Percentiles rank a stretch among this genome's conserved stretches.
Evolutionary conservation across 2,113 vertebrate genomes (phyloP).

Genomic region (Tyto alba): DNA sequence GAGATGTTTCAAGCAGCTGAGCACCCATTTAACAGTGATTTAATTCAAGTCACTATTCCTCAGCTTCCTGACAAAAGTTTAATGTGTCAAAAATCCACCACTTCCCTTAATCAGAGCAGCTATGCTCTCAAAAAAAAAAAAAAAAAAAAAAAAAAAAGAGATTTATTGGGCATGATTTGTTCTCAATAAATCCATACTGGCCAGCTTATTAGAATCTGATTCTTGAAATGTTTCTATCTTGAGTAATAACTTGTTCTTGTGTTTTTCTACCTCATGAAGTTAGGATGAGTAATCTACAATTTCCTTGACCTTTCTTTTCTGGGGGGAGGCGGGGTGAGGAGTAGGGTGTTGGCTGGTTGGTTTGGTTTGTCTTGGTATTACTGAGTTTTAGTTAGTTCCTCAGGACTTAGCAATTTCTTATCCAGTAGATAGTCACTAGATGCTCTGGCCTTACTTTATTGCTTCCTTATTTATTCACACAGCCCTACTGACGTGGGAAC

Average conservation of each 20-base stretch:
- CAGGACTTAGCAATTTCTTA: neutral
- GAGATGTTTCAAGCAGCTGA: neutral
- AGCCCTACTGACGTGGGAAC: neutral
- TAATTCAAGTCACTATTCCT: neutral
- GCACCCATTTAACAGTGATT: neutral
- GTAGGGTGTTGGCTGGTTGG: neutral
- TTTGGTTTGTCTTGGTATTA: neutral
- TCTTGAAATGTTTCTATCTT: neutral
- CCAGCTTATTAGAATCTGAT: neutral
- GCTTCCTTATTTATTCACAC: neutral
- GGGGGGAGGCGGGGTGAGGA: rapidly evolving
- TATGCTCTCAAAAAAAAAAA: neutral
- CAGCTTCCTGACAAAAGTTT: neutral
- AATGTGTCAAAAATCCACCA: conserved; percentile 2
- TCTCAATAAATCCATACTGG: neutral
- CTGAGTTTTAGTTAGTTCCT: neutral
- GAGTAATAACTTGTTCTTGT: neutral
- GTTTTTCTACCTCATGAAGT: neutral
- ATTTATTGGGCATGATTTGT: neutral
- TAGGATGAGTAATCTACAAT: neutral
- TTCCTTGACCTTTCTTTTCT: neutral
- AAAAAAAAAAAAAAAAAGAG: neutral
- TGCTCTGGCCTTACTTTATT: neutral
- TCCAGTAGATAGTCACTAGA: neutral
- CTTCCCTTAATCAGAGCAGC: neutral